Evolutionary conservation across 2,888 invertebrate species (phyloP), one percentile per base, ranked within the genome.

Genomic region (Malacosoma neustria): DNA sequence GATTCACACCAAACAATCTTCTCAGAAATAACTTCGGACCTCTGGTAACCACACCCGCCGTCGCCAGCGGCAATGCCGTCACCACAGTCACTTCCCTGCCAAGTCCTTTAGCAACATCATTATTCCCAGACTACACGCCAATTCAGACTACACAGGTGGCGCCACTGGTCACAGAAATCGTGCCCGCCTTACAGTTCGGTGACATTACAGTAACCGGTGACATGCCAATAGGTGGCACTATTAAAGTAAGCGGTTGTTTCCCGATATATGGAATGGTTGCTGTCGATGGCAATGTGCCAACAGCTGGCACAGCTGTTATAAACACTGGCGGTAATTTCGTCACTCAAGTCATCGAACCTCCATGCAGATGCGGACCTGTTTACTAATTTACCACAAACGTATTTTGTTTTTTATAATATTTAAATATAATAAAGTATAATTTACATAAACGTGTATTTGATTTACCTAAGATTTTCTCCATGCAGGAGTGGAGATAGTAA

Each of bases 251-350:
- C 15, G 80, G 80, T 0, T 60, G 72, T 1, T 76, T 81, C 58
- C 81, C 81, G 0, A 74, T 80, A 0, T 80, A 79, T 35, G 81
- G 80, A 0, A 65, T 65, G 11, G 66, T 80, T 1, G 64, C 64
- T 0, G 56, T 81, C 0, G 76, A 80, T 42, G 80, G 81, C 1
- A 48, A 50, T 0, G 44, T 81, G 7, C 76, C 79, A 1, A 72
- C 80, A 0, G 44, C 55, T 32, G 81, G 81, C 2, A 64, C 62
- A 0, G 79, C 76, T 0, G 46, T 66, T 1, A 73, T 79, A 1
- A 63, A 69, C 15, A 48, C 73, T 3, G 70, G 63, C 0, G 62
- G 60, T 1, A 56, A 47, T 1, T 45, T 58, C 14, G 41, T 53
- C 32, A 38, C 36, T 6, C 42, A 41, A 15, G 14, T 38, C 11